These are phyloP conservation scores for Cossypha polioptera DNA, from an alignment of 2,797 vertebrate genomes.

Conservation along the genomic window DNA sequence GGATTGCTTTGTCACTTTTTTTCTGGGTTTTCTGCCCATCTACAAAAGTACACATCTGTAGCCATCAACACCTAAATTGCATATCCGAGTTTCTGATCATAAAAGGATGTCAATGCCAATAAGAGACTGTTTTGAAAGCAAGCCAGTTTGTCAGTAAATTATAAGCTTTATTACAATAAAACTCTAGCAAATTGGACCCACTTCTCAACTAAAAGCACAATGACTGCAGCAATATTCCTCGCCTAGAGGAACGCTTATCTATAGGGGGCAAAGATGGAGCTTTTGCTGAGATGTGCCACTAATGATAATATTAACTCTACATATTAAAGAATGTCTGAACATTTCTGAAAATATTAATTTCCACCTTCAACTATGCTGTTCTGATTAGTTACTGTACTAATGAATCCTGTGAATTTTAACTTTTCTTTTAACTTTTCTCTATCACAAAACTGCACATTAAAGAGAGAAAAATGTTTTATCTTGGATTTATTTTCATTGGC, in stretches of 20 bases:
- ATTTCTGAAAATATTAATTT: constrained; percentile 65
- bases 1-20: background rate
- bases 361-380: background rate
- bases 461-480: background rate
- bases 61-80: constrained; percentile 67
- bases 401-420: background rate
- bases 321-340: constrained; percentile 65
- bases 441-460: background rate
- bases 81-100: constrained; percentile 62
- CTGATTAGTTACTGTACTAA: constrained; percentile 30
- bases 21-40: constrained; percentile 25
- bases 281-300: constrained; percentile 71
- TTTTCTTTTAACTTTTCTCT: constrained; percentile 33
- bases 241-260: constrained; percentile 72
- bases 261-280: constrained; percentile 37
- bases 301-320: constrained; percentile 70
- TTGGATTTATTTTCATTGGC: background rate
- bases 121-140: constrained; percentile 73
- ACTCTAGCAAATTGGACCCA: constrained; percentile 70
- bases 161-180: constrained; percentile 78
- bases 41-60: constrained; percentile 63
- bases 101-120: constrained; percentile 55
- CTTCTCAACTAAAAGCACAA: constrained; percentile 73
- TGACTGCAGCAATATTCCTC: constrained; percentile 72
- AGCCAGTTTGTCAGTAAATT: constrained; percentile 75